Base-by-base conservation (phyloP, 2,888 invertebrate species). In the Cryptocephalus primarius region DNA sequence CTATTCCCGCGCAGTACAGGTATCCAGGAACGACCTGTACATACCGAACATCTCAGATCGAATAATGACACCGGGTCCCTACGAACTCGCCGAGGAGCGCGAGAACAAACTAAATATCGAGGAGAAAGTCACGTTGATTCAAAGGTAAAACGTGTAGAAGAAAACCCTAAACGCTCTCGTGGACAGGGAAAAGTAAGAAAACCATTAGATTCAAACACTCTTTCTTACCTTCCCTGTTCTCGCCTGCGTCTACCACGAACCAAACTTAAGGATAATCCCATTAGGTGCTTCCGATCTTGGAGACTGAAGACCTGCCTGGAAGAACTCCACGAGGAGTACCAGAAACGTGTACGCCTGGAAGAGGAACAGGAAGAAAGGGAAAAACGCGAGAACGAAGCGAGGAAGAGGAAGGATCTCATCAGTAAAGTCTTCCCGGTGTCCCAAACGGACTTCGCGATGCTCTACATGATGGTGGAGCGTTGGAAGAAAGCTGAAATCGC, bases 361-460 rank as follows among this genome's bases (percentile, higher is more conserved):
- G 69, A 71, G 33, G 71, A 71, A 57, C 62, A 74, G 41, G 77
- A 75, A 45, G 71, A 74, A 40, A 67, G 67, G 45, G 66, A 66
- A 46, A 33, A 51, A 10, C 72, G 74, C 51, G 76, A 76, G 40
- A 70, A 75, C 58, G 74, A 74, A 49, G 72, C 72, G 50, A 72
- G 79, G 44, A 67, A 76, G 51, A 71, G 75, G 33, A 69, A 68
- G 33, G 81, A 82, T 59, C 71, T 82, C 11, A 69, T 79, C 32
- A 77, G 79, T 8, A 82, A 80, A 67, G 79, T 80, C n/a, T 82
- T 80, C 61, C 88, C 88, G 0, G 75, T 76, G 57, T 78, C 80
- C 6, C 76, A 79, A 47, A 77, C 78, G 56, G 88, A 88, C 65
- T 88, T 88, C 59, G 82, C 83, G 55, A 77, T 85, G 70, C 69